A percentile compares a stretch with the other conserved stretches of the same genome.
Evolutionary conservation across 2,888 invertebrate genomes (phyloP).

Genomic region (Incurvaria masculella): DNA sequence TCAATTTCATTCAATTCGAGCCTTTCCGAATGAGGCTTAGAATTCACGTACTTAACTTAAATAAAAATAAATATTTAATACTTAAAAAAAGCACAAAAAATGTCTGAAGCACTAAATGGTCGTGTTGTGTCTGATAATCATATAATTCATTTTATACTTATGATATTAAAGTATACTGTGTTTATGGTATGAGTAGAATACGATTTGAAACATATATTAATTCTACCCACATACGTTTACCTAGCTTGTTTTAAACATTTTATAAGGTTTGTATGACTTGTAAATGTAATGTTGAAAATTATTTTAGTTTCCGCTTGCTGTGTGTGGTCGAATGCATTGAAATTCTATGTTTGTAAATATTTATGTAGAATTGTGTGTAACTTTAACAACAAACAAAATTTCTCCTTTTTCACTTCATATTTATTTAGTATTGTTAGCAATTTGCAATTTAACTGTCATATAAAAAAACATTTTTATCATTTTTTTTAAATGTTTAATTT

Average conservation of each 20-base stretch:
- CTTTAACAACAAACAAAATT: no score
- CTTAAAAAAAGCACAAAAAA: neutral
- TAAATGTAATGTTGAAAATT: neutral
- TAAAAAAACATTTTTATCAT: no score
- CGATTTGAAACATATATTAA: neutral
- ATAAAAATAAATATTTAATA: no score
- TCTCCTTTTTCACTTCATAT: no score
- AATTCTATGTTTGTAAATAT: no score
- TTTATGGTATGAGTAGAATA: neutral
- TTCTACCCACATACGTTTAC: neutral
- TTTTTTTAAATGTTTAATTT: no score
- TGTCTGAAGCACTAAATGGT: neutral
- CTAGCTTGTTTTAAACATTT: neutral
- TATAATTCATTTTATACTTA: neutral
- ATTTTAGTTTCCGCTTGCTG: neutral
- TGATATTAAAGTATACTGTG: neutral
- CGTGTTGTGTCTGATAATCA: neutral
- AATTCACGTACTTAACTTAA: no score
- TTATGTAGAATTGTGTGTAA: no score
- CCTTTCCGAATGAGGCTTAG: no score
- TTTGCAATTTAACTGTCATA: no score
- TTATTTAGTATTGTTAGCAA: no score
- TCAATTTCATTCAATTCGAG: no score
- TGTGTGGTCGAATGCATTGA: neutral
- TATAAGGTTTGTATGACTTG: neutral